Conservation (phyloP, 1,140 invertebrate species). For the Gryllus bimaculatus region DNA sequence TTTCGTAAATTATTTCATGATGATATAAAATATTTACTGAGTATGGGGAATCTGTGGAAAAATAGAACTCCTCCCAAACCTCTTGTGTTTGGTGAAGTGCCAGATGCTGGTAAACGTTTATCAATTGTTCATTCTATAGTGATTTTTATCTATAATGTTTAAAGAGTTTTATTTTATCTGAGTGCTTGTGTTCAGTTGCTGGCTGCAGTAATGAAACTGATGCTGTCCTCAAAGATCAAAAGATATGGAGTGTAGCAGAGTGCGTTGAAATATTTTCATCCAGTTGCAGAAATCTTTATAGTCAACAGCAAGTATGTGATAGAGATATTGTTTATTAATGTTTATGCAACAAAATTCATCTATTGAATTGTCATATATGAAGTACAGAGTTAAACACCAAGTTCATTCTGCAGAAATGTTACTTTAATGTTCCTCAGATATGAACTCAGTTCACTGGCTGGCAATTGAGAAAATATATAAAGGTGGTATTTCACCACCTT, state of each 20-base stretch:
- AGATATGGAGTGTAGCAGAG: conserved; percentile 69
- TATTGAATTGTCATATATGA: too few relatives aligned
- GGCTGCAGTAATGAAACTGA: conserved; percentile 35
- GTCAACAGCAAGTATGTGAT: conserved; percentile 36
- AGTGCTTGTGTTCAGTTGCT: conserved; percentile 34
- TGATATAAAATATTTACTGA: conserved; percentile 90
- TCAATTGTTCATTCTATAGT: neutral
- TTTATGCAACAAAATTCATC: too few relatives aligned
- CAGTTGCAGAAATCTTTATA: conserved; percentile 58
- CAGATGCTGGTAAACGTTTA: conserved; percentile 41
- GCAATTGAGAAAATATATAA: too few relatives aligned
- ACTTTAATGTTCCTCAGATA: too few relatives aligned
- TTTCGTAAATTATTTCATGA: conserved; percentile 88
- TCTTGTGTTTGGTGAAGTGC: conserved; percentile 58
- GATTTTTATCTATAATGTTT: neutral
- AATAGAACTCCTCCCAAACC: conserved; percentile 71
- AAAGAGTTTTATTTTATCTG: too few relatives aligned
- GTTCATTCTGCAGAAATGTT: too few relatives aligned
- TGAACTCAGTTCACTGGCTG: too few relatives aligned
- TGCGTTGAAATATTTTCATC: conserved; percentile 66
- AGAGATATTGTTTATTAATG: too few relatives aligned
- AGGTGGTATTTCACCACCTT: too few relatives aligned
- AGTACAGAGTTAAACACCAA: too few relatives aligned
- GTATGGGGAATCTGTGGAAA: conserved; percentile 94
- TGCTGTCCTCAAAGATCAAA: conserved; percentile 57